These are phyloP conservation scores for Synanthedon myopaeformis DNA, from an alignment of 2,888 invertebrate species.

Conservation along the genomic window DNA sequence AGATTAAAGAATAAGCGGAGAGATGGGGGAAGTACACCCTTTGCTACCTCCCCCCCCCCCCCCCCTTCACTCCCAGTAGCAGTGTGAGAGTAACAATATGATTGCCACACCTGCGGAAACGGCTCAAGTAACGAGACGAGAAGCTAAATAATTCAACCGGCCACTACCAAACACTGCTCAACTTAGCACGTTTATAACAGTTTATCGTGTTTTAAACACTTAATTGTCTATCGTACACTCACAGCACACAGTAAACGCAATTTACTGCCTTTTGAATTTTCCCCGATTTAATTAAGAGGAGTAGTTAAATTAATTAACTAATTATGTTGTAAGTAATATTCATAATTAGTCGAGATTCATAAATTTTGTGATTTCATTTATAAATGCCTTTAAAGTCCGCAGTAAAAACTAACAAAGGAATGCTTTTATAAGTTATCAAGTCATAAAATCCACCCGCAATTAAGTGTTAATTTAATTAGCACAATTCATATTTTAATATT, in stretches of 20 bases:
- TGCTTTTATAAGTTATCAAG: too few species aligned
- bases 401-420: too few species aligned
- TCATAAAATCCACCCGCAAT: too few species aligned
- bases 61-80: constrained; percentile 5
- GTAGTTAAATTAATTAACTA: constrained; percentile 1
- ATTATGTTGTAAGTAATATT: too few species aligned
- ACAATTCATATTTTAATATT: too few species aligned
- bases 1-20: constrained; percentile 66
- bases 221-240: constrained; percentile 2
- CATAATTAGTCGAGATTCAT: too few species aligned
- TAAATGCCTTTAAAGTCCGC: constrained; percentile 4
- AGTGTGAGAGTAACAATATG: constrained; percentile 58
- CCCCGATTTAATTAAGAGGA: constrained; percentile 2
- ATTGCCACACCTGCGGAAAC: constrained; percentile 70
- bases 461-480: too few species aligned
- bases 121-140: constrained; percentile 63
- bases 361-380: constrained; percentile 1
- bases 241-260: neutral
- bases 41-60: constrained; percentile 6
- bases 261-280: too few species aligned
- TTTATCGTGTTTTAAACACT: constrained; percentile 5
- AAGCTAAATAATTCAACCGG: constrained; percentile 63
- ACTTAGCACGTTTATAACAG: constrained; percentile 12
- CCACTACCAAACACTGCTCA: constrained; percentile 40
- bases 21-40: constrained; percentile 28